Base-by-base conservation (phyloP, 2,888 invertebrate genomes). In the Drosophila macrospina region DNA sequence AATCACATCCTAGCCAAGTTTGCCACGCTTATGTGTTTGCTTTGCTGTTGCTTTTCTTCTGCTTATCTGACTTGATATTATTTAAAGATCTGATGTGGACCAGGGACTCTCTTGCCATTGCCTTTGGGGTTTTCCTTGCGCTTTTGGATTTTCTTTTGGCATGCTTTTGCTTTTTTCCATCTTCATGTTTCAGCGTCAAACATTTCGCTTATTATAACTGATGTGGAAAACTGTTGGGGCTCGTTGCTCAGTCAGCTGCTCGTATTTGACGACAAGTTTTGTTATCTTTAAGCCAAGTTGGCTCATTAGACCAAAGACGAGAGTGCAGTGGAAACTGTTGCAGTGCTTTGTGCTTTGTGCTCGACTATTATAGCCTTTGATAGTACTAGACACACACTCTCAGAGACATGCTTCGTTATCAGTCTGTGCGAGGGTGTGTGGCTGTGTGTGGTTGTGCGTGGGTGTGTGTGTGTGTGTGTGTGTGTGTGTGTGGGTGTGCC, bases 281-380 rank as follows among this genome's bases (percentile, higher is more conserved):
- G 71, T 41, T 52, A 74, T 68, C 74, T 68, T 60, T n/a, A 32
- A 68, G 68, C 69, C 50, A 74, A 61, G 61, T 54, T 41, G 39
- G 64, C 73, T 75, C 73, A 73, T 73, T 65, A 75, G 55, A 63
- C 34, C 26, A 47, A 28, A 15, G 26, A 7, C 16, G 28, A 7
- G 11, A 4, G 39, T 26, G 16, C 13, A 45, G 45, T 36, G 44
- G 44, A 52, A 52, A 52, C 57, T 51, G 74, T 54, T 69, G 68
- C 68, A 67, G 56, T 30, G 56, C 54, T 68, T 55, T 55, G 56
- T 30, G 56, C 54, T 68, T 55, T 55, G 63, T 51, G 74, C 69
- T 72, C 41, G 74, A 72, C 30, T 73, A 45, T 73, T 74, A 74
- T 51, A 44, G 64, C 26, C 64, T 75, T 75, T 75, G 75, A 69